Percentiles rank a stretch among this genome's conserved stretches.
phyloP scores from a whole-genome alignment of 2,113 vertebrate species.

The Dascyllus trimaculatus region DNA sequence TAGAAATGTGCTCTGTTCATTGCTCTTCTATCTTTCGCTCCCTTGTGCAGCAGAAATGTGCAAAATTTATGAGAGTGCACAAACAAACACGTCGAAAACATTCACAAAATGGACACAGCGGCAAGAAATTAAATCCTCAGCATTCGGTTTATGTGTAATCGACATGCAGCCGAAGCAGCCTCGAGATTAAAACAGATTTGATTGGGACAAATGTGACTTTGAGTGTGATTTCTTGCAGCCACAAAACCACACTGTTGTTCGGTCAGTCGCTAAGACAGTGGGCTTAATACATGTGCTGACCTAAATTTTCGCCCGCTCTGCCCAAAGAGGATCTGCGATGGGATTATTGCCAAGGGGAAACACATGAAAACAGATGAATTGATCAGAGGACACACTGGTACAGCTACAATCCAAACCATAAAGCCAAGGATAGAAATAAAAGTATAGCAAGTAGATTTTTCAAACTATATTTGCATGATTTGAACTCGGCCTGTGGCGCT shows the following conservation, averaged over 20 bases:
- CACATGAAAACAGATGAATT: slow-evolving; percentile 48
- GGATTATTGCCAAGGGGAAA: slow-evolving; percentile 68
- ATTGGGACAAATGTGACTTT: not conserved
- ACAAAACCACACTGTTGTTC: slow-evolving; percentile 26
- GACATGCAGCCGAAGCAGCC: not conserved
- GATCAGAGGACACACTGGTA: slow-evolving; percentile 37
- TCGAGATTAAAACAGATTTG: not conserved
- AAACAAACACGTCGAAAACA: not conserved
- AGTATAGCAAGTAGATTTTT: not conserved
- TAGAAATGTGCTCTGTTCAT: too few species aligned
- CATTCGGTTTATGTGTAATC: too few species aligned
- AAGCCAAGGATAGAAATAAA: not conserved
- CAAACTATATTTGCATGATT: not conserved
- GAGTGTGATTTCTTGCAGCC: slow-evolving; percentile 7
- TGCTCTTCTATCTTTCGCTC: not conserved
- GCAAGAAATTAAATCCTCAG: too few species aligned
- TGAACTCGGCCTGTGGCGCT: not conserved
- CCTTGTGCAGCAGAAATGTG: not conserved
- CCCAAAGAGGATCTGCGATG: slow-evolving; percentile 74
- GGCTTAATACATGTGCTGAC: slow-evolving; percentile 76
- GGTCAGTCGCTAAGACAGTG: slow-evolving; percentile 23
- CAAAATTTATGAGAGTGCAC: not conserved
- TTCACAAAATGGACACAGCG: not conserved
- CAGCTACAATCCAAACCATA: not conserved
- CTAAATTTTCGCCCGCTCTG: slow-evolving; percentile 70